A percentile compares a stretch with the other conserved stretches of the same genome.
These are phyloP conservation scores for Nebria salina DNA, from an alignment of 2,888 invertebrate species.

Conservation along the genomic window DNA sequence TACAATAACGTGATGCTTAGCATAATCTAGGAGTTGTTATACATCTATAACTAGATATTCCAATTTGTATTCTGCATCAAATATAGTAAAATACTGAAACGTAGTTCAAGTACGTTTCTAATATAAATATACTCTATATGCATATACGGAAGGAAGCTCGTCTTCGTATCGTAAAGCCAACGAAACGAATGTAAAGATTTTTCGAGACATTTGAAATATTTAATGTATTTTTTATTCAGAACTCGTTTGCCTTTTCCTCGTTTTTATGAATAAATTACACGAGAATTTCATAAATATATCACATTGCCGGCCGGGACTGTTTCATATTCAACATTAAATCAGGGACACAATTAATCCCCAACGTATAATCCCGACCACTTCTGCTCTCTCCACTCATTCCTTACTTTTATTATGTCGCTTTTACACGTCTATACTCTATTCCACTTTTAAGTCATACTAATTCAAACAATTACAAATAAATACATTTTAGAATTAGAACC, in stretches of 20 bases:
- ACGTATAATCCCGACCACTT: slow-evolving; percentile 37
- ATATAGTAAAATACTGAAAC: background rate
- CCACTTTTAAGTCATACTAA: background rate
- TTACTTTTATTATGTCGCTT: background rate
- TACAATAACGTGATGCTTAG: background rate
- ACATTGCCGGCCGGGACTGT: slow-evolving; percentile 39
- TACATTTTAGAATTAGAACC: background rate
- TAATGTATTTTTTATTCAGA: slow-evolving; percentile 47
- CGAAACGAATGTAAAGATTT: slow-evolving; percentile 39
- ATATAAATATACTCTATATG: background rate
- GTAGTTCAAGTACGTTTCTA: background rate
- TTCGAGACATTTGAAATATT: slow-evolving; percentile 47
- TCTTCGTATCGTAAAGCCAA: background rate
- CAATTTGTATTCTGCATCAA: background rate
- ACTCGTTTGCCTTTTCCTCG: slow-evolving; percentile 45
- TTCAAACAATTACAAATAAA: background rate
- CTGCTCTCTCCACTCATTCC: slow-evolving; percentile 3
- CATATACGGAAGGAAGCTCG: background rate
- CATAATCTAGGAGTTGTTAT: background rate
- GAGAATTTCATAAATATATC: slow-evolving; percentile 46
- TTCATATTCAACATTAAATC: slow-evolving; percentile 47
- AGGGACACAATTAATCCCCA: slow-evolving; percentile 46
- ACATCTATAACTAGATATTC: background rate
- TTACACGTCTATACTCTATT: background rate
- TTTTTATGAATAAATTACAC: slow-evolving; percentile 47